Evolutionary conservation across 1,140 invertebrate species (phyloP).

Genomic region (Panagrolaimus sp.): DNA sequence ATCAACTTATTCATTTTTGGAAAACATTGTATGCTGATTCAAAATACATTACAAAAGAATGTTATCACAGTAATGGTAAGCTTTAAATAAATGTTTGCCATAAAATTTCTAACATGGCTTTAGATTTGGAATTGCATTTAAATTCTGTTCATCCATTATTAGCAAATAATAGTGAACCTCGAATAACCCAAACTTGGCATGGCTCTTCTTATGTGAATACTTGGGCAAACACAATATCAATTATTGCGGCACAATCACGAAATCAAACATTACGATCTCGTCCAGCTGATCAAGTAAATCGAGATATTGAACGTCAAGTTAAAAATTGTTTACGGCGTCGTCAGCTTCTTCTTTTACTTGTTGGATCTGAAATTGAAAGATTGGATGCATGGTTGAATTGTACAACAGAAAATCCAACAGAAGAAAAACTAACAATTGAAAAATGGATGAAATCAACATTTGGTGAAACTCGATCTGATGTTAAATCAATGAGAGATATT

Average conservation of each 20-base stretch:
- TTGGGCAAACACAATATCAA: conserved; percentile 82
- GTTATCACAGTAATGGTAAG: conserved; percentile 39
- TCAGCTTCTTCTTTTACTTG: conserved; percentile 82
- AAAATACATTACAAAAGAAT: conserved; percentile 78
- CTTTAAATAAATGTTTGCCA: too few species aligned
- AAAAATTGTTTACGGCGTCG: conserved; percentile 91
- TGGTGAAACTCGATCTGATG: conserved; percentile 63
- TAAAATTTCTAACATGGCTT: not conserved
- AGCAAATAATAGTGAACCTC: not conserved
- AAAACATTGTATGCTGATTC: conserved; percentile 90
- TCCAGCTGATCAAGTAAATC: conserved; percentile 62
- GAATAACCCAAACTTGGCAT: not conserved
- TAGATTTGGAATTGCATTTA: conserved; percentile 10
- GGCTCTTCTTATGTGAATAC: conserved; percentile 4
- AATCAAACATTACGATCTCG: conserved; percentile 29
- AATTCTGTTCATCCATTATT: not conserved
- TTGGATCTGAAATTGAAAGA: conserved; percentile 80
- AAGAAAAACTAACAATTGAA: conserved; percentile 67
- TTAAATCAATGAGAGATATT: conserved; percentile 59
- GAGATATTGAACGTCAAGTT: conserved; percentile 50
- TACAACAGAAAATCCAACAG: conserved; percentile 61
- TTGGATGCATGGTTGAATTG: conserved; percentile 92
- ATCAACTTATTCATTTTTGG: conserved; percentile 84
- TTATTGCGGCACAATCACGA: conserved; percentile 71
- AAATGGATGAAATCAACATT: conserved; percentile 76